Evolutionary conservation across 1,140 invertebrate genomes (phyloP).

Genomic region (Drepana arcuata): DNA sequence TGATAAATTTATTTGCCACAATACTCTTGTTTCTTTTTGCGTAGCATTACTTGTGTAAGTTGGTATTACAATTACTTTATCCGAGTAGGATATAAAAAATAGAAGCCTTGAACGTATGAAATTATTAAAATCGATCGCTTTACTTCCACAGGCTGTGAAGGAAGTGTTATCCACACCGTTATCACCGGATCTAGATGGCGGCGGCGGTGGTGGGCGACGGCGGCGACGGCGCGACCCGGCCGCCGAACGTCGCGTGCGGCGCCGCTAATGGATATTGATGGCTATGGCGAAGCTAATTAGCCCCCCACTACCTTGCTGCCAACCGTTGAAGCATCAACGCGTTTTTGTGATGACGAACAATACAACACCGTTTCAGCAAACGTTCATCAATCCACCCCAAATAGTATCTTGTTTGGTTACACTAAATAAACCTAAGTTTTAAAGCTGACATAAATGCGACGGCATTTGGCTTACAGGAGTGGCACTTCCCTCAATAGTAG

Average conservation of each 20-base stretch:
- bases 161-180: constrained; percentile 47
- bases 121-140: too few species aligned
- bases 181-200: constrained; percentile 34
- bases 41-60: too few species aligned
- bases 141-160: too few species aligned
- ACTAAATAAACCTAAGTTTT: too few species aligned
- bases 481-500: too few species aligned
- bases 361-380: constrained; percentile 18
- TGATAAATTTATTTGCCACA: too few species aligned
- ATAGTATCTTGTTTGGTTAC: constrained; percentile 26
- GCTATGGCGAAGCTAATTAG: constrained; percentile 57
- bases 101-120: too few species aligned
- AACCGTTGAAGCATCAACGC: constrained; percentile 21
- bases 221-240: constrained; percentile 20
- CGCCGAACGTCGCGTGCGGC: constrained; percentile 55
- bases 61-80: too few species aligned
- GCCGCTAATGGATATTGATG: constrained; percentile 68
- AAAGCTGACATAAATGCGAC: too few species aligned
- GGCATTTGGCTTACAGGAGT: too few species aligned
- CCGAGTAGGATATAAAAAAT: too few species aligned
- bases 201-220: constrained; percentile 12
- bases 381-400: constrained; percentile 26
- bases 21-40: too few species aligned
- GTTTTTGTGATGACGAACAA: constrained; percentile 20
- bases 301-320: constrained; percentile 37